Evolutionary conservation across 2,888 invertebrate species (phyloP), one percentile per base, ranked within the genome.

Genomic region (Nomada fabriciana): DNA sequence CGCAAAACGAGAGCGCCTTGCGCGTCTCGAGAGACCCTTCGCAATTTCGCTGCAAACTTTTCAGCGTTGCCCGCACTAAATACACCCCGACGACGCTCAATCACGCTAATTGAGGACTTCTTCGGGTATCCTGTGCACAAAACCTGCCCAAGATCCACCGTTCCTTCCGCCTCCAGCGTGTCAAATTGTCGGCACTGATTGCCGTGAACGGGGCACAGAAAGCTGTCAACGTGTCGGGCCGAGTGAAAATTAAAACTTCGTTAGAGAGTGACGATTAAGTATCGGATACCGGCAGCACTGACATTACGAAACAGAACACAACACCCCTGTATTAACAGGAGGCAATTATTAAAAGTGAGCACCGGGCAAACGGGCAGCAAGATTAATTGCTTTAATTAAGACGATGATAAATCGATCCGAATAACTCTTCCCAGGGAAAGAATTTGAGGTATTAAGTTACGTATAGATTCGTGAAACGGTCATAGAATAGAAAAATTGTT

Each of bases 211-310:
- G 11, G 67, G 42, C 78, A 64, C 75, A 71, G n/a, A 1, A 67
- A 70, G 72, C 68, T 71, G 52, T 67, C 50, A 36, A 53, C 57
- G 74, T 60, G 71, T 60, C 52, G 63, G n/a, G 53, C 47, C 72
- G 74, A 78, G 73, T 73, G 84, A 83, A 86, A 87, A 87, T 87
- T 87, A 87, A 87, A 87, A 87, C 82, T 87, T 82, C 69, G 80
- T 82, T 85, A 72, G 61, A 53, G 60, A 36, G 29, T 43, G 68
- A 25, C 73, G 75, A 76, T 76, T 76, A 76, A 79, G 67, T 73
- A 70, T 72, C 57, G 67, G 79, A 75, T 74, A 73, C 36, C 76
- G 69, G 52, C 25, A n/a, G 20, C 50, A 23, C 63, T 63, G 57
- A 52, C 55, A 72, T 79, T 64, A 59, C 68, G 59, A 78, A 70